phyloP scores from a whole-genome alignment of 2,113 vertebrate genomes.

The Catharus bicknelli region DNA sequence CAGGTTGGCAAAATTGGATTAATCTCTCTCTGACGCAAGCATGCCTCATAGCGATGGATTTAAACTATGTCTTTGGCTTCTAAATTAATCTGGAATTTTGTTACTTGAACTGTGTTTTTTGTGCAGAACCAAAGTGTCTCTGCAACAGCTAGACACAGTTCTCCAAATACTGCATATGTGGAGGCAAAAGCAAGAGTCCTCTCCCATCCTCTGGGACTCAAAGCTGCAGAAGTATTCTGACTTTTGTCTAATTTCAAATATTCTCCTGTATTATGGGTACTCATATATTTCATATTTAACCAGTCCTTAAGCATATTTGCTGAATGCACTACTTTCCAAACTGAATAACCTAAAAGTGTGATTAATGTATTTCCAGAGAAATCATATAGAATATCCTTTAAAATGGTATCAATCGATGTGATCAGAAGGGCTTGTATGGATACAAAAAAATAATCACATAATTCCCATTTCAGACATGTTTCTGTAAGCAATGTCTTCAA shows the following conservation, averaged over 20 bases:
- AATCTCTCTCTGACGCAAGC: background rate
- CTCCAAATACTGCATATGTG: background rate
- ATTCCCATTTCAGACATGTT: background rate
- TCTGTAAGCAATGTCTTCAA: background rate
- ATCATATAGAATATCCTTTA: background rate
- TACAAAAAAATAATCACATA: background rate
- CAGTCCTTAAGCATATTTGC: background rate
- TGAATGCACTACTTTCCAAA: background rate
- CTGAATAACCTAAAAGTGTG: background rate
- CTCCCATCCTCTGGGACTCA: background rate
- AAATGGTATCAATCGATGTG: background rate
- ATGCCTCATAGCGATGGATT: background rate
- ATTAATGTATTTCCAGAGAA: background rate
- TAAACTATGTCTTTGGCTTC: background rate
- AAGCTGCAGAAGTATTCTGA: background rate
- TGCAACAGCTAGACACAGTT: background rate
- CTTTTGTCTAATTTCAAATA: background rate
- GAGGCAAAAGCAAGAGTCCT: background rate
- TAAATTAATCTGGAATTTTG: background rate
- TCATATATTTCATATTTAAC: background rate
- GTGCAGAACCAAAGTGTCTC: background rate
- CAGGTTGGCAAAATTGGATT: background rate
- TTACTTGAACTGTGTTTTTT: background rate
- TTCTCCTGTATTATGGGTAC: accelerated
- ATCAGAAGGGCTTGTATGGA: background rate